Percentiles rank a stretch among this genome's conserved stretches.
phyloP scores from a whole-genome alignment of 2,888 invertebrate species.

The Parthenolecanium corni region DNA sequence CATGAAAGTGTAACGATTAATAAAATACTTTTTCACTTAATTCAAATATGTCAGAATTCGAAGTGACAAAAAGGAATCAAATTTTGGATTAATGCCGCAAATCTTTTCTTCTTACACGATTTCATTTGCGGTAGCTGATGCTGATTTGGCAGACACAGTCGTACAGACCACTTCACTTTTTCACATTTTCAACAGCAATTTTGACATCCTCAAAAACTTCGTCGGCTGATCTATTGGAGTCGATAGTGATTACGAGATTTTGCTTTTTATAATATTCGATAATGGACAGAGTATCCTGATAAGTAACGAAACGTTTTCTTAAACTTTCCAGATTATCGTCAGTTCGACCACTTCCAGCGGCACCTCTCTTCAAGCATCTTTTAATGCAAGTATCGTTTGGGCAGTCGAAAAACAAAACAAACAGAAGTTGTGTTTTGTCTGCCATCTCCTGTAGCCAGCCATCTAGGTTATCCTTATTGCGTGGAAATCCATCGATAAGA shows the following conservation, averaged over 20 bases:
- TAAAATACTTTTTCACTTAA: too few relatives aligned
- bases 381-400: conserved; percentile 67
- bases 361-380: conserved; percentile 76
- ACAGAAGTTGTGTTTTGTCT: conserved; percentile 64
- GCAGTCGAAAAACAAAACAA: conserved; percentile 88
- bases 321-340: conserved; percentile 89
- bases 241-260: conserved; percentile 61
- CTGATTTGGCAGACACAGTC: too few relatives aligned
- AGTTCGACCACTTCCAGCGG: conserved; percentile 76
- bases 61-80: too few relatives aligned
- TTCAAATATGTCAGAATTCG: too few relatives aligned
- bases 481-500: conserved; percentile 95
- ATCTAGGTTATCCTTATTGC: conserved; percentile 89
- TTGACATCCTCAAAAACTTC: conserved; percentile 41
- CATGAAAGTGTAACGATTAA: too few relatives aligned
- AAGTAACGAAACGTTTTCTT: conserved; percentile 75
- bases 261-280: conserved; percentile 63
- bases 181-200: conserved; percentile 18
- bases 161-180: background rate
- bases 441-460: conserved; percentile 82
- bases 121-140: too few relatives aligned
- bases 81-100: too few relatives aligned
- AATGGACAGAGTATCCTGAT: conserved; percentile 81
- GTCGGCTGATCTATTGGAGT: conserved; percentile 55
- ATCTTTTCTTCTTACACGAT: too few relatives aligned